A percentile compares a stretch with the other conserved stretches of the same genome.
Conservation (phyloP, 2,888 invertebrate genomes). For the Hirtodrosophila trivittata region DNA sequence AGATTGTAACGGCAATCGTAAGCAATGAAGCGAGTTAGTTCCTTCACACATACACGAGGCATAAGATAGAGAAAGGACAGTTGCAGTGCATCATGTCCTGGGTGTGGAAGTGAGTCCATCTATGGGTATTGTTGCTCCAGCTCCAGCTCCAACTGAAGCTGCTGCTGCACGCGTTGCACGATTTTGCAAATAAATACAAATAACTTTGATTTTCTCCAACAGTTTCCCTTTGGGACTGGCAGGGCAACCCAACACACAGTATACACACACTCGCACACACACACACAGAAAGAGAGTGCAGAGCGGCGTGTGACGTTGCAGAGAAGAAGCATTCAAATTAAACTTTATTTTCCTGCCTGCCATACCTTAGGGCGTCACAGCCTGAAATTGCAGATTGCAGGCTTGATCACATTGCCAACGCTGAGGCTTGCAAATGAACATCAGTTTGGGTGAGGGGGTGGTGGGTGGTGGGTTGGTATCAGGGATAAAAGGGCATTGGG, state of each 20-base stretch:
- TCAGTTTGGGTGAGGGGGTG: conserved; percentile 4
- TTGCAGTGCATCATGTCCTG: conserved; percentile 45
- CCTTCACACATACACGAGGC: conserved; percentile 28
- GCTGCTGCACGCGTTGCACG: conserved; percentile 71
- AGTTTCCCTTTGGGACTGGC: conserved; percentile 41
- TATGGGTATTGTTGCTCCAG: conserved; percentile 44
- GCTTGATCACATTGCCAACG: conserved; percentile 76
- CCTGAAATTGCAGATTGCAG: conserved; percentile 78
- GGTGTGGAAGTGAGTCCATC: conserved; percentile 22
- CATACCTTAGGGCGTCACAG: conserved; percentile 73
- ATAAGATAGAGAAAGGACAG: conserved; percentile 5
- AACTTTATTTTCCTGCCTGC: conserved; percentile 71
- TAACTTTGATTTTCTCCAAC: conserved; percentile 76
- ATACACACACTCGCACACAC: conserved; percentile 23
- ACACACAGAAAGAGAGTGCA: not conserved
- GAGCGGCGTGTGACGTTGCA: conserved; percentile 57
- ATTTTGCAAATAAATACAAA: conserved; percentile 78
- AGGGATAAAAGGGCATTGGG: not conserved
- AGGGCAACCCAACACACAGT: conserved; percentile 33
- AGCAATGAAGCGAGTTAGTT: conserved; percentile 64
- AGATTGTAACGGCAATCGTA: conserved; percentile 67
- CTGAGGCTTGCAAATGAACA: conserved; percentile 71
- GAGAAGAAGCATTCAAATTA: conserved; percentile 75
- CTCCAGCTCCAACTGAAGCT: conserved; percentile 26
- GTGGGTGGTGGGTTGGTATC: not conserved